Conservation (phyloP, 23 tunicate species). For the Ascidia mentula region DNA sequence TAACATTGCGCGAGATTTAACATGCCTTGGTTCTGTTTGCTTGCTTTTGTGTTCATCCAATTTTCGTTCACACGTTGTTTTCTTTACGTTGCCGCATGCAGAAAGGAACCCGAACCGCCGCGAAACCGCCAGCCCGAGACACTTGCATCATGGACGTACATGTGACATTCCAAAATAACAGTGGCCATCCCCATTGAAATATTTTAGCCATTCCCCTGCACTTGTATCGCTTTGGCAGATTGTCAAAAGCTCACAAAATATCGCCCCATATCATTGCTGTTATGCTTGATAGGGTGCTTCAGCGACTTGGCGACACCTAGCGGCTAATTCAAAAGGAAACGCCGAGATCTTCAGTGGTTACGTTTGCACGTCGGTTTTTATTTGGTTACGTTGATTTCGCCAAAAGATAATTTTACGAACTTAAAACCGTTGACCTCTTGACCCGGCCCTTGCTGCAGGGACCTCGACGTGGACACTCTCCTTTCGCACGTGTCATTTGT, state of each 20-base stretch:
- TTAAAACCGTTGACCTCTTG: background rate
- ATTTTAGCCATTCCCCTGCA: no score
- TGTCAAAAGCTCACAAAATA: no score
- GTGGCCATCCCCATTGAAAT: conserved; percentile 2
- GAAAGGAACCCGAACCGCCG: conserved; percentile 51
- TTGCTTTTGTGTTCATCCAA: background rate
- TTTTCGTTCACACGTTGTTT: conserved; percentile 20
- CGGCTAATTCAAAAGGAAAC: background rate
- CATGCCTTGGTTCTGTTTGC: background rate
- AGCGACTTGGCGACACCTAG: background rate
- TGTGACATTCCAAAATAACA: conserved; percentile 38
- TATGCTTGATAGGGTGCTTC: background rate
- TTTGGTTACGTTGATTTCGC: background rate
- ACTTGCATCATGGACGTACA: conserved; percentile 82
- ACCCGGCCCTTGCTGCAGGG: conserved; percentile 13
- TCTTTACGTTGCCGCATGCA: conserved; percentile 29
- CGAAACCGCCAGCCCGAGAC: conserved; percentile 69
- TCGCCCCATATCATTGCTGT: no score
- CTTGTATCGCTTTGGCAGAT: no score
- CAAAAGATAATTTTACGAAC: no score
- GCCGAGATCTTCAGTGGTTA: background rate
- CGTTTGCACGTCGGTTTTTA: background rate
- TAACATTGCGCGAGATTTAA: no score
- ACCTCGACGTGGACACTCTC: conserved; percentile 21
- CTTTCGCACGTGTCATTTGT: conserved; percentile 49